These are phyloP conservation scores for Pholis gunnellus DNA, from an alignment of 2,113 vertebrate genomes.

Conservation along the genomic window DNA sequence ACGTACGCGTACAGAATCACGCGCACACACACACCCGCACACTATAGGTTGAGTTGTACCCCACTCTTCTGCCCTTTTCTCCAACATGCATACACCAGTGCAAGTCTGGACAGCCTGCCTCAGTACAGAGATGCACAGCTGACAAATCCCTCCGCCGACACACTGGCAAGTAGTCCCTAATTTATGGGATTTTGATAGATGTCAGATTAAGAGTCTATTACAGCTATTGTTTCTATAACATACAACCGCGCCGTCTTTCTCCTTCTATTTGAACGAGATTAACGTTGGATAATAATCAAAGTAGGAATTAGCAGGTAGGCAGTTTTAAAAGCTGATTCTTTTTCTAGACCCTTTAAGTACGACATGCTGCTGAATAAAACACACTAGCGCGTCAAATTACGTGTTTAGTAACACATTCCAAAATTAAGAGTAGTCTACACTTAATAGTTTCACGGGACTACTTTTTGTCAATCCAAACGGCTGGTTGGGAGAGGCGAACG, in stretches of 20 bases:
- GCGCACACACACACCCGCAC: neutral
- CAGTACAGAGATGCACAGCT: slow-evolving; percentile 80
- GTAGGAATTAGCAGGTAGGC: neutral
- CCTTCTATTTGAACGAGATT: neutral
- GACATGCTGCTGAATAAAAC: rapidly evolving
- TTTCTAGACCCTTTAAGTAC: neutral
- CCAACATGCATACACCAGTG: slow-evolving; percentile 75
- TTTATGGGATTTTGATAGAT: slow-evolving; percentile 69
- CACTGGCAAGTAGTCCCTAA: slow-evolving; percentile 82
- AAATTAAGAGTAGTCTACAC: neutral
- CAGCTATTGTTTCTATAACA: neutral
- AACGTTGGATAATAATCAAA: neutral
- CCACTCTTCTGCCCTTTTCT: slow-evolving; percentile 57
- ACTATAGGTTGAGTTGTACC: slow-evolving; percentile 30
- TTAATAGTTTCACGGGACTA: slow-evolving; percentile 66
- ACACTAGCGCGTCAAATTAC: neutral
- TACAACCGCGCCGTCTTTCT: no score
- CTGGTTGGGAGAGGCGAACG: slow-evolving; percentile 63
- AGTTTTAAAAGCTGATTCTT: neutral
- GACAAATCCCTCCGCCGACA: slow-evolving; percentile 83
- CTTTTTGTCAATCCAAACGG: slow-evolving; percentile 69
- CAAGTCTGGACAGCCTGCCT: slow-evolving; percentile 85
- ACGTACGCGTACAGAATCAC: neutral
- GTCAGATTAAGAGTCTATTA: slow-evolving; percentile 48
- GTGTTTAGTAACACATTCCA: rapidly evolving